These are phyloP conservation scores for Parotocinclus haroldoi DNA, from an alignment of 2,797 vertebrate genomes.

Conservation along the genomic window DNA sequence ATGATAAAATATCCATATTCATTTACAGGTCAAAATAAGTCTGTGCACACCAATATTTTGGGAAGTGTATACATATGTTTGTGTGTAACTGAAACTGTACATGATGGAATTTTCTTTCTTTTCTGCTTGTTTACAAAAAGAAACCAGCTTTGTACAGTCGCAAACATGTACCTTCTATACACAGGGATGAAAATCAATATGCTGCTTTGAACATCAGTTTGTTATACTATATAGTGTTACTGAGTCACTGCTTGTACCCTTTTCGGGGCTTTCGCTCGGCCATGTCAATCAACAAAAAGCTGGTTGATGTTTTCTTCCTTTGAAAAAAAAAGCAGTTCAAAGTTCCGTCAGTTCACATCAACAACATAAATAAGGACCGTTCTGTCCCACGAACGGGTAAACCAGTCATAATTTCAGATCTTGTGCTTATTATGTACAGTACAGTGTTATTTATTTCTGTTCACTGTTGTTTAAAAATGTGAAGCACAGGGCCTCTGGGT, in stretches of 20 bases:
- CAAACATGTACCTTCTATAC: conserved; percentile 36
- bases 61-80: conserved; percentile 25
- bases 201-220: conserved; percentile 22
- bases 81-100: conserved; percentile 27
- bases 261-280: conserved; percentile 1
- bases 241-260: conserved; percentile 12
- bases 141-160: conserved; percentile 30
- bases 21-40: conserved; percentile 48
- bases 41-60: conserved; percentile 33
- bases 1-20: conserved; percentile 52
- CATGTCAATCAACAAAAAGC: conserved; percentile 21
- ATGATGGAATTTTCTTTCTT: conserved; percentile 24
- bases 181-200: conserved; percentile 33
- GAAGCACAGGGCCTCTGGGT: not conserved
- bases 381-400: not conserved
- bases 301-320: conserved; percentile 5
- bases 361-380: conserved; percentile 3
- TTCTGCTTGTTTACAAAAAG: conserved; percentile 16
- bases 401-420: conserved; percentile 3
- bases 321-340: not conserved
- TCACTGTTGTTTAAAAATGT: conserved; percentile 7
- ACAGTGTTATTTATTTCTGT: conserved; percentile 32
- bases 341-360: no score
- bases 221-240: conserved; percentile 44
- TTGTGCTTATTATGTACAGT: conserved; percentile 35